Conservation (phyloP, 2,797 vertebrate species). For the Galaxias olidus region DNA sequence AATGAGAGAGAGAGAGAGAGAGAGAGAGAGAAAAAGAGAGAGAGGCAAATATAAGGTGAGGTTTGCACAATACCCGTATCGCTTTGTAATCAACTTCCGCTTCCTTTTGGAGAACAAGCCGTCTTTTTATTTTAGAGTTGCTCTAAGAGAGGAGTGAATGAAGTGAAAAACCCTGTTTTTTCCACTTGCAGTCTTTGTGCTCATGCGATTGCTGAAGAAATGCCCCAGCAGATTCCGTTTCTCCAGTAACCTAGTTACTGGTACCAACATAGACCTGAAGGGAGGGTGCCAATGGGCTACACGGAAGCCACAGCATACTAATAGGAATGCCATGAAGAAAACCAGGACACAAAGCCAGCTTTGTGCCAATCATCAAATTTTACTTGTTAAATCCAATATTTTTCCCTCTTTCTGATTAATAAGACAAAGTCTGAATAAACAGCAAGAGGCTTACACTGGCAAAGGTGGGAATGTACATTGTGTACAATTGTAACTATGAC, state of each 20-base stretch:
- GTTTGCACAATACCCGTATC: conserved; percentile 59
- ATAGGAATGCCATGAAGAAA: conserved; percentile 42
- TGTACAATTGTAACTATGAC: no score
- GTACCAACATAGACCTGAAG: conserved; percentile 39
- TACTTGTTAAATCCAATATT: no score
- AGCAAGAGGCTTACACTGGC: no score
- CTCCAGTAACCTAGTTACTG: conserved; percentile 62
- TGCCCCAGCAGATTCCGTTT: conserved; percentile 60
- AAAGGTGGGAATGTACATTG: no score
- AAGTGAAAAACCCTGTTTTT: conserved; percentile 57
- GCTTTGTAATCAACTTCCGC: conserved; percentile 76
- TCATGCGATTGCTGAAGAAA: conserved; percentile 61
- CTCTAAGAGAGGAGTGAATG: conserved; percentile 57
- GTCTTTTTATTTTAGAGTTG: conserved; percentile 58
- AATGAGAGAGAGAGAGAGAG: neutral
- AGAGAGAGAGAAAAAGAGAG: neutral
- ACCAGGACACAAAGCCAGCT: neutral
- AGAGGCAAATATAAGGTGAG: conserved; percentile 28
- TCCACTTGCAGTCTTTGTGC: conserved; percentile 52
- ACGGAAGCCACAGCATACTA: conserved; percentile 51
- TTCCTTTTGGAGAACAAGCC: conserved; percentile 44
- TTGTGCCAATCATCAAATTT: no score
- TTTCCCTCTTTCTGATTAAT: no score
- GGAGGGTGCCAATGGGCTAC: conserved; percentile 48
- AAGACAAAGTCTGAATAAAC: no score